Evolutionary conservation across 2,113 vertebrate species (phyloP), one percentile per base, ranked within the genome.

Genomic region (Grus americana): DNA sequence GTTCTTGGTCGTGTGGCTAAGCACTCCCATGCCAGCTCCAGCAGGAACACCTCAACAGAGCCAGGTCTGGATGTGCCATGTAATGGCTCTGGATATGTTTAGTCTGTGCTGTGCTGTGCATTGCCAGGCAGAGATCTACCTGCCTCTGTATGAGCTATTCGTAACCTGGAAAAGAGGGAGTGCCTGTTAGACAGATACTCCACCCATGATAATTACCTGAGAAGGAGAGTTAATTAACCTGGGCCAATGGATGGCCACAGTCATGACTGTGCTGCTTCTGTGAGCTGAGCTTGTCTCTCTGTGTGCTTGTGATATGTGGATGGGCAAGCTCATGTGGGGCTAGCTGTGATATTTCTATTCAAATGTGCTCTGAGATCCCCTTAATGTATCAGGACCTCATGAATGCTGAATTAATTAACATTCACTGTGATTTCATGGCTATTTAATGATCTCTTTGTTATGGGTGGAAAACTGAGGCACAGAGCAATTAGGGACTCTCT

Each of bases 391-490:
- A 70, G 88, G 49, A 74, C 66, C 74, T 86, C 42, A 9, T 17
- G 63, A 90, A 88, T 36, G 82, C 24, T 44, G 88, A 83, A 83
- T 92, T 93, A 83, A 93, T 94, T 82, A 79, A 79, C 74, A 88
- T 88, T 32, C 85, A 47, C 71, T 52, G 79, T 71, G 87, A 90
- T 93, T 96, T 95, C 91, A 87, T 76, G 90, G 94, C 84, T 90
- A 1, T 82, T 95, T 91, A 86, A 90, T 79, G 74, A 93, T 82
- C 87, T 96, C 89, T 95, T 59, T 94, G 93, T 91, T 81, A 49
- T 22, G 81, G 67, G 78, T 88, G 92, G 85, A 72, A 74, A 88
- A 73, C 71, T 90, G 94, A 94, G 90, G 74, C 94, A 91, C 76
- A 27, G 72, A 86, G 84, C 73, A 72, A 71, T 91, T 88, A 71